Conservation (phyloP, 2,797 vertebrate species). For the Sorex maritimensis region DNA sequence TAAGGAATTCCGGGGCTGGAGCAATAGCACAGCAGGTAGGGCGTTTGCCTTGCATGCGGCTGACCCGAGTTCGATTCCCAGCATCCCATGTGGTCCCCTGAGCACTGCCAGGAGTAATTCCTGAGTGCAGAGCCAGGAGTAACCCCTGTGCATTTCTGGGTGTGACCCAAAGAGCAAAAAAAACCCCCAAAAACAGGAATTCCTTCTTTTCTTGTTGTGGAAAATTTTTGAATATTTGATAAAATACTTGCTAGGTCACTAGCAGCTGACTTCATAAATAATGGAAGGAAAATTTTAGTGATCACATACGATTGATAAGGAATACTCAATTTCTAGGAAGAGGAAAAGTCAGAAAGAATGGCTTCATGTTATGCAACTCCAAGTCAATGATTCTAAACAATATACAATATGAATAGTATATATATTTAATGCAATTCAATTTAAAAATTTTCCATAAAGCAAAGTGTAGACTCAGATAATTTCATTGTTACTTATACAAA, state of each 20-base stretch:
- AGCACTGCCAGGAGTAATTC: too few species aligned
- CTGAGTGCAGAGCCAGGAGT: too few species aligned
- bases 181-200: too few species aligned
- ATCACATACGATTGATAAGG: neutral
- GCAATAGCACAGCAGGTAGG: too few species aligned
- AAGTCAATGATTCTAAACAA: neutral
- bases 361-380: neutral
- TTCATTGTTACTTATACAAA: conserved; percentile 37
- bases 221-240: neutral
- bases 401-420: neutral
- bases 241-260: neutral
- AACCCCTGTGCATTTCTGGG: too few species aligned
- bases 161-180: too few species aligned
- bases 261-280: neutral
- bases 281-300: neutral
- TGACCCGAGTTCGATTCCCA: too few species aligned
- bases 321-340: neutral
- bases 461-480: neutral
- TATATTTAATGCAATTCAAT: conserved; percentile 11
- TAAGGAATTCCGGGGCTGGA: too few species aligned
- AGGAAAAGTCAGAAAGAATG: neutral
- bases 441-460: neutral
- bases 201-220: neutral
- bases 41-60: too few species aligned
- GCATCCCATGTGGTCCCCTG: too few species aligned